Percentiles rank a stretch among this genome's conserved stretches.
Evolutionary conservation across 2,113 vertebrate species (phyloP).

Genomic region (Podarcis cretensis): DNA sequence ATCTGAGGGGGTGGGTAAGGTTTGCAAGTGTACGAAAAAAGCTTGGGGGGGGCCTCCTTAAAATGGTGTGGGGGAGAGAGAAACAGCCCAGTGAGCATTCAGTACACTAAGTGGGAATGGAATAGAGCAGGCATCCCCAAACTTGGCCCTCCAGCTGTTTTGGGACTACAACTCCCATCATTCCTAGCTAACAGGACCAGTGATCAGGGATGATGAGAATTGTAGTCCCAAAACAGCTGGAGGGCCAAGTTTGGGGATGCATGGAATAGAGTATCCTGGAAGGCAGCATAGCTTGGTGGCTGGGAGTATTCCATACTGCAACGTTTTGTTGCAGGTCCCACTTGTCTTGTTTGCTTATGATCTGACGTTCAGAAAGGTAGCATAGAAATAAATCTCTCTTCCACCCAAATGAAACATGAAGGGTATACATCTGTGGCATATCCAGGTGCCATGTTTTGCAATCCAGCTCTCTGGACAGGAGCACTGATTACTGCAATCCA

Average conservation of each 20-base stretch:
- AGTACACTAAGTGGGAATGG: neutral
- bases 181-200: too few species aligned
- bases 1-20: too few species aligned
- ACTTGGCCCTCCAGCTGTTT: too few species aligned
- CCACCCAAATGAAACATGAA: neutral
- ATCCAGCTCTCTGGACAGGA: too few species aligned
- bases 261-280: neutral
- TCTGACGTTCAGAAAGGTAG: neutral
- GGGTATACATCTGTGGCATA: too few species aligned
- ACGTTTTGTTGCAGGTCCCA: neutral
- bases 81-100: neutral
- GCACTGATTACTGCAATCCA: neutral
- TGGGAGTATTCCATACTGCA: neutral
- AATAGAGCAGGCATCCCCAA: too few species aligned
- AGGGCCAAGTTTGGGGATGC: too few species aligned
- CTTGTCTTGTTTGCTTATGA: neutral
- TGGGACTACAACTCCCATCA: too few species aligned
- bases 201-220: too few species aligned
- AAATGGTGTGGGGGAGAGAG: neutral
- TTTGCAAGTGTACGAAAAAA: neutral
- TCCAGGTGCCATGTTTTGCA: neutral
- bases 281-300: neutral
- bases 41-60: neutral
- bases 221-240: too few species aligned
- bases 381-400: neutral